Evolutionary conservation across 2,113 vertebrate genomes (phyloP).

Genomic region (Cynocephalus volans): DNA sequence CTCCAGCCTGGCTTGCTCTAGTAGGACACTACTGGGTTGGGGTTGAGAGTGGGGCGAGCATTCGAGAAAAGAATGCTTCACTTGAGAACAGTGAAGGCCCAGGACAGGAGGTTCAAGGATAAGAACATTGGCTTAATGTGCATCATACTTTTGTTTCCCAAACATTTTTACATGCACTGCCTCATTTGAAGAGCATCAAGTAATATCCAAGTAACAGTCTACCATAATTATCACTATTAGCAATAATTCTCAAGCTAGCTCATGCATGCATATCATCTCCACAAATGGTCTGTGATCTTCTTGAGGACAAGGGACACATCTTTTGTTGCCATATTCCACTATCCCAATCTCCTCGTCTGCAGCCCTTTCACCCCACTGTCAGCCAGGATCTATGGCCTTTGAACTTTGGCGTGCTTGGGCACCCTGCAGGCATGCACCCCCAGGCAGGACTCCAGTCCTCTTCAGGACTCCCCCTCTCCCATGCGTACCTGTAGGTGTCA

Average conservation of each 20-base stretch:
- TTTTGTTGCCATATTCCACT: not conserved
- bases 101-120: not conserved
- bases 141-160: not conserved
- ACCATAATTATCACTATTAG: not conserved
- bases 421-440: not conserved
- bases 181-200: not conserved
- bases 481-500: slow-evolving; percentile 94
- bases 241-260: not conserved
- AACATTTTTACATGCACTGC: not conserved
- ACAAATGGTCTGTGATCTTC: not conserved
- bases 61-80: not conserved
- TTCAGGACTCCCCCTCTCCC: not conserved
- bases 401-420: not conserved
- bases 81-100: not conserved
- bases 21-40: not conserved
- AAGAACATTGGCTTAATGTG: not conserved
- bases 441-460: not conserved
- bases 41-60: not conserved
- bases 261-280: not conserved
- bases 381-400: not conserved
- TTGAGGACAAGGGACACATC: not conserved
- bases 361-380: not conserved
- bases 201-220: not conserved
- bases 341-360: not conserved
- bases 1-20: not conserved